Conservation (phyloP, 2,888 invertebrate species). For the Clitarchus hookeri region DNA sequence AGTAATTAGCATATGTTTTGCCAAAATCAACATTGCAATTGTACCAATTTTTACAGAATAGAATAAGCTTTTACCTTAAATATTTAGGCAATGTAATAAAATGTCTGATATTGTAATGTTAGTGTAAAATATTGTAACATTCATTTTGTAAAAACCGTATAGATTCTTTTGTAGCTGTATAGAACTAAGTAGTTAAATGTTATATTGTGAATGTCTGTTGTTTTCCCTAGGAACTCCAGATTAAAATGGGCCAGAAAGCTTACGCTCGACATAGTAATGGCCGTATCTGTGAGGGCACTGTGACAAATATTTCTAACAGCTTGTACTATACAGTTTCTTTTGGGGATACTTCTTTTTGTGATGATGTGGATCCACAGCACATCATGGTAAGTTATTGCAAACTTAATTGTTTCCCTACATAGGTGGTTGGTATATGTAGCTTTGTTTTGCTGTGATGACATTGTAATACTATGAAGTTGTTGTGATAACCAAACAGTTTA, state of each 20-base stretch:
- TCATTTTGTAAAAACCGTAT: no score
- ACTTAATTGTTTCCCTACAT: not conserved
- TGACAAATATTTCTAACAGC: constrained; percentile 56
- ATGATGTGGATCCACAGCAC: constrained; percentile 61
- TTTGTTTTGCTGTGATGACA: not conserved
- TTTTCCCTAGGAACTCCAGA: not conserved
- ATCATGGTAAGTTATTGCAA: constrained; percentile 55
- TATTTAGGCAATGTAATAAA: not conserved
- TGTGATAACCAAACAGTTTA: no score
- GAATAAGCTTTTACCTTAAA: not conserved
- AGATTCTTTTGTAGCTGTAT: no score
- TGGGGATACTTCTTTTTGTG: constrained; percentile 63
- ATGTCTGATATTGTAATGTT: not conserved
- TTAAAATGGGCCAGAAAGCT: constrained; percentile 54
- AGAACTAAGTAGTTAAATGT: not conserved
- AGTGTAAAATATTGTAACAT: not conserved
- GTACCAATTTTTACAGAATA: no score
- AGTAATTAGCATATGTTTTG: no score
- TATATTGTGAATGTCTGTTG: not conserved
- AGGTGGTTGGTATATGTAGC: not conserved
- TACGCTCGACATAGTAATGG: constrained; percentile 66
- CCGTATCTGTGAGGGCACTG: constrained; percentile 62
- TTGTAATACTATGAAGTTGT: not conserved
- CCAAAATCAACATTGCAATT: no score
- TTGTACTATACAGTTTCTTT: constrained; percentile 65